A percentile compares a stretch with the other conserved stretches of the same genome.
Conservation (phyloP, 2,888 invertebrate genomes). For the Liopterus haemorrhoidalis region DNA sequence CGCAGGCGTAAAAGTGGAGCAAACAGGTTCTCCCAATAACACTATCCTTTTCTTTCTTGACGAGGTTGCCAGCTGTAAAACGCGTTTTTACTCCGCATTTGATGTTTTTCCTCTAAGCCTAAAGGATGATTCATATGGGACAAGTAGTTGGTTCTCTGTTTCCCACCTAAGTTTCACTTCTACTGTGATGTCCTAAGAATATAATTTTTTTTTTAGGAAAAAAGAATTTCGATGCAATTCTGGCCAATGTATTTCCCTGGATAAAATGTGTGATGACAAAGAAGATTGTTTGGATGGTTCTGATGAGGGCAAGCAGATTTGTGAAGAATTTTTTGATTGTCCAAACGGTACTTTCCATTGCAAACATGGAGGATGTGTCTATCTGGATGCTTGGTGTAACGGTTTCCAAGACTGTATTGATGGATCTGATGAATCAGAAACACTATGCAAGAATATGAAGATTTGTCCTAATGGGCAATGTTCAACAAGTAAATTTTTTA, state of each 20-base stretch:
- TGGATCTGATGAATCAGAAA: slow-evolving; percentile 32
- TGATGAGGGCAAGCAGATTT: slow-evolving; percentile 32
- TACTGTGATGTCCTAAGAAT: too few species aligned
- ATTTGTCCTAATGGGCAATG: too few species aligned
- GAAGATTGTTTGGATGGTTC: slow-evolving; percentile 33
- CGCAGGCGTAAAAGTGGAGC: too few species aligned
- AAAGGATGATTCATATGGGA: too few species aligned
- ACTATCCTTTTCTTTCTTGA: too few species aligned
- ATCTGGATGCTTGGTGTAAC: slow-evolving; percentile 28
- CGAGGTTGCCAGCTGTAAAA: too few species aligned
- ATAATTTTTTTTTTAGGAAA: slow-evolving; percentile 21
- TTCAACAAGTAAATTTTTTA: too few species aligned
- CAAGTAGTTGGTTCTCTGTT: too few species aligned
- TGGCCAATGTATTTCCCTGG: slow-evolving; percentile 29
- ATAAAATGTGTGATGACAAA: slow-evolving; percentile 31
- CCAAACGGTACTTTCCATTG: slow-evolving; percentile 32
- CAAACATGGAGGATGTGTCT: slow-evolving; percentile 32
- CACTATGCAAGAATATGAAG: slow-evolving; percentile 26
- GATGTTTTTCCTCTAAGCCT: too few species aligned
- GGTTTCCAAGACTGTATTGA: slow-evolving; percentile 32
- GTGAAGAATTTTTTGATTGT: slow-evolving; percentile 29
- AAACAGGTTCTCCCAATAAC: too few species aligned
- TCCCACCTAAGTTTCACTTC: too few species aligned
- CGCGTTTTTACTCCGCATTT: too few species aligned
- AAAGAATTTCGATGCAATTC: slow-evolving; percentile 33